Evolutionary conservation across 2,888 invertebrate species (phyloP).

Genomic region (Drosophila subquinaria): DNA sequence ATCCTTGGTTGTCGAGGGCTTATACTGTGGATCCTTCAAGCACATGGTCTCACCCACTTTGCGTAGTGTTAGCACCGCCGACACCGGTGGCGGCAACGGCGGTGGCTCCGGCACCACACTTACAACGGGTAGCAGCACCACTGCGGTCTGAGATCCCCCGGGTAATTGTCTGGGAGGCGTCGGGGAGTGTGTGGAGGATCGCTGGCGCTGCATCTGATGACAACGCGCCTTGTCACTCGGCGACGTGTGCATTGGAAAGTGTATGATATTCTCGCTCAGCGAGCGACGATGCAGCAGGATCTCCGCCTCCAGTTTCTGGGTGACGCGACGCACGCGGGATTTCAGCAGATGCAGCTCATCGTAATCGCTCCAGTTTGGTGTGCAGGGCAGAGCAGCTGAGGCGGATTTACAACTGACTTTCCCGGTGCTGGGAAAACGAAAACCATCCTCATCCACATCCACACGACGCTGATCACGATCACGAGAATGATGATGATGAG

Average conservation of each 20-base stretch:
- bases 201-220: slow-evolving; percentile 87
- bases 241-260: slow-evolving; percentile 87
- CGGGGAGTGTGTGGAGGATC: slow-evolving; percentile 83
- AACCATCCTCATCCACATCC: slow-evolving; percentile 76
- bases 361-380: slow-evolving; percentile 76
- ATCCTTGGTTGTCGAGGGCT: slow-evolving; percentile 86
- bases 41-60: slow-evolving; percentile 95
- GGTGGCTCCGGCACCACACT: slow-evolving; percentile 65
- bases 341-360: slow-evolving; percentile 77
- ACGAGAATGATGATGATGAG: not conserved
- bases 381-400: slow-evolving; percentile 60
- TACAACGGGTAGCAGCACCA: slow-evolving; percentile 38
- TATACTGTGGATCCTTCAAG: slow-evolving; percentile 93
- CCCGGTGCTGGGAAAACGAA: slow-evolving; percentile 69
- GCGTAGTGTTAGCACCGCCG: slow-evolving; percentile 87
- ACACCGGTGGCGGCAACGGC: slow-evolving; percentile 70
- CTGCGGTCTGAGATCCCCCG: slow-evolving; percentile 33
- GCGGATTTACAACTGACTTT: slow-evolving; percentile 49
- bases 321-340: slow-evolving; percentile 83
- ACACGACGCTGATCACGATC: slow-evolving; percentile 20
- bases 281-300: slow-evolving; percentile 90
- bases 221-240: slow-evolving; percentile 92
- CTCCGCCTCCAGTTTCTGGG: slow-evolving; percentile 84
- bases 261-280: slow-evolving; percentile 90
- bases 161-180: slow-evolving; percentile 81